Percentiles rank a stretch among this genome's conserved stretches.
Conservation (phyloP, 2,888 invertebrate species). For the Anticlea derivata region DNA sequence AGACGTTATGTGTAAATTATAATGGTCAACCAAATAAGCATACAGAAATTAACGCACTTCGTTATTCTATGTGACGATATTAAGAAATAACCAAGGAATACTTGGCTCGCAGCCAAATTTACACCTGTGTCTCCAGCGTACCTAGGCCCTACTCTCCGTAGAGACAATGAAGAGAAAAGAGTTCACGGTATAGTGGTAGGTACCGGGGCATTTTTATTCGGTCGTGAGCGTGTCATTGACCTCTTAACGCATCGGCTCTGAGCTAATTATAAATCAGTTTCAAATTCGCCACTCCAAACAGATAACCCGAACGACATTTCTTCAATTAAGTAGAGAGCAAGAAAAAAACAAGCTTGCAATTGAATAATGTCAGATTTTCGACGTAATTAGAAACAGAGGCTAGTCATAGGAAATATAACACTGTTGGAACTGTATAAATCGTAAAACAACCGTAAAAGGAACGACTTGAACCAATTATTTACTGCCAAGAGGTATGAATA, state of each 20-base stretch:
- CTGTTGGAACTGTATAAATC: constrained; percentile 1
- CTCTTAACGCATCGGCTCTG: constrained; percentile 71
- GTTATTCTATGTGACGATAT: constrained; percentile 17
- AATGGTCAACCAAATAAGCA: too few relatives aligned
- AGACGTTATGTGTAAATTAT: too few relatives aligned
- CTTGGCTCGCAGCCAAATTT: constrained; percentile 59
- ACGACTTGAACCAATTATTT: constrained; percentile 2
- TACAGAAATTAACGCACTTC: constrained; percentile 1
- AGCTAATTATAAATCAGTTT: constrained; percentile 76
- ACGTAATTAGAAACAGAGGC: constrained; percentile 11
- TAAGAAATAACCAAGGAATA: constrained; percentile 39
- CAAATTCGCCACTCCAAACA: constrained; percentile 30
- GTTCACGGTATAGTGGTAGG: constrained; percentile 49
- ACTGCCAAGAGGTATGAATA: not conserved
- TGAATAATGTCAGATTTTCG: constrained; percentile 18
- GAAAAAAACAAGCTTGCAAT: constrained; percentile 23
- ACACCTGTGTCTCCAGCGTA: constrained; percentile 47
- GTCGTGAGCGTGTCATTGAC: constrained; percentile 73
- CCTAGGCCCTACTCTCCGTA: constrained; percentile 37
- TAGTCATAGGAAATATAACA: constrained; percentile 16
- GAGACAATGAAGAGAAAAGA: constrained; percentile 25
- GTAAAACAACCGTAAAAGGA: constrained; percentile 16
- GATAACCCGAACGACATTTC: constrained; percentile 32
- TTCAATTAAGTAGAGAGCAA: constrained; percentile 37
- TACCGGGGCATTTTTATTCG: constrained; percentile 56